Conservation (phyloP, 2,113 vertebrate species). For the Pachypanchax playfairii region DNA sequence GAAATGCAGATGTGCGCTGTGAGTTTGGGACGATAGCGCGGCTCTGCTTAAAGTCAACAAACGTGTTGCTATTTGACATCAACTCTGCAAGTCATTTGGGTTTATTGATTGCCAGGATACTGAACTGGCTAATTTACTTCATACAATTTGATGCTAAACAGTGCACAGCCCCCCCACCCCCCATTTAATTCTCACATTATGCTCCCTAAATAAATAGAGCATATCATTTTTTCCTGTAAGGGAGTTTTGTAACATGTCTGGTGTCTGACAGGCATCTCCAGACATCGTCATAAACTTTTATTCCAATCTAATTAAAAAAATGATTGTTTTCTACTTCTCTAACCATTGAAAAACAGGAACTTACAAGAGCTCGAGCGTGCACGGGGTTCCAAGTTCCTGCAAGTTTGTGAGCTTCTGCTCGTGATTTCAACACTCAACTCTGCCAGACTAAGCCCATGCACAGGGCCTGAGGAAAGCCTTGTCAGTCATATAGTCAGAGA, state of each 20-base stretch:
- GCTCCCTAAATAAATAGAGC: background rate
- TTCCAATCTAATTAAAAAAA: conserved; percentile 5
- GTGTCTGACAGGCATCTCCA: conserved; percentile 14
- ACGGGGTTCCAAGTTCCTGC: conserved; percentile 3
- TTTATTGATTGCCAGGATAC: conserved; percentile 42
- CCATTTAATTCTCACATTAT: conserved; percentile 27
- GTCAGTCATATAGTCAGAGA: conserved; percentile 56
- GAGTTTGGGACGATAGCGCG: conserved; percentile 25
- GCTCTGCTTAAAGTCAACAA: conserved; percentile 34
- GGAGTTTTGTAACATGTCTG: conserved; percentile 9
- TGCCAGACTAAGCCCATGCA: conserved; percentile 32
- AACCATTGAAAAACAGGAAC: conserved; percentile 18
- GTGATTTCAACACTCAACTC: conserved; percentile 32
- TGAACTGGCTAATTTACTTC: conserved; percentile 30
- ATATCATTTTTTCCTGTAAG: conserved; percentile 9
- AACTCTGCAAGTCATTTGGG: conserved; percentile 17
- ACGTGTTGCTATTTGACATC: conserved; percentile 31
- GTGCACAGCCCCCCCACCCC: conserved; percentile 14
- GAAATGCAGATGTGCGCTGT: conserved; percentile 26
- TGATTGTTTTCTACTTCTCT: background rate
- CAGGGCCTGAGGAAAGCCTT: conserved; percentile 46
- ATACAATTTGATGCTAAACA: conserved; percentile 36
- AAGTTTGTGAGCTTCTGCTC: conserved; percentile 31
- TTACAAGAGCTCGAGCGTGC: conserved; percentile 4
- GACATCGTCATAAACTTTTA: conserved; percentile 18